phyloP scores from a whole-genome alignment of 2,888 invertebrate species.

The Epistrophe eligans region DNA sequence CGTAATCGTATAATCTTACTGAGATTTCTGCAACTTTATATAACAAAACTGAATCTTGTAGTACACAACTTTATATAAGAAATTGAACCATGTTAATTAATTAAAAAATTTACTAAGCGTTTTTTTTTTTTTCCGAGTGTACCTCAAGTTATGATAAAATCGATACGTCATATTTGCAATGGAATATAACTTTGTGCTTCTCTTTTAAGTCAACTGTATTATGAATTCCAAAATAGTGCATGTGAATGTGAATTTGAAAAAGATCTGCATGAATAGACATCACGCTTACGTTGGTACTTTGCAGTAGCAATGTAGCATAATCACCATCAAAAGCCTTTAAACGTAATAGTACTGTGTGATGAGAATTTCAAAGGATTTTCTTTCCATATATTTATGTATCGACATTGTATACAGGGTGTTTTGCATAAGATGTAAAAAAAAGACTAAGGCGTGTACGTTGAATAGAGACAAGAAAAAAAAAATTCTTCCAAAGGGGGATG shows the following conservation, averaged over 20 bases:
- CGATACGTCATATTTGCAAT: conserved; percentile 26
- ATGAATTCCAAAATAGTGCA: not conserved
- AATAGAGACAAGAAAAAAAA: no score
- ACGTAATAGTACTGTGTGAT: not conserved
- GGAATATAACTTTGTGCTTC: conserved; percentile 10
- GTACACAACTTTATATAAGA: no score
- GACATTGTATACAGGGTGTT: no score
- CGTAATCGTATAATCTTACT: no score
- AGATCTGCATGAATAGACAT: not conserved
- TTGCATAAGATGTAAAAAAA: no score
- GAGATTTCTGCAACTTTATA: no score
- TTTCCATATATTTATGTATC: not conserved
- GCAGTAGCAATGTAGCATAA: conserved; percentile 4
- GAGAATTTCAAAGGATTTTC: conserved; percentile 48
- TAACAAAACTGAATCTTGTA: no score
- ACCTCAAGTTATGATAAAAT: not conserved
- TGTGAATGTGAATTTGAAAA: not conserved
- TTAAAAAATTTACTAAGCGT: no score
- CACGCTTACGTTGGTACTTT: not conserved
- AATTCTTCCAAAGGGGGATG: no score
- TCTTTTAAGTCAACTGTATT: not conserved
- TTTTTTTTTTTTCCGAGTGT: no score
- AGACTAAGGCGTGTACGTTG: no score
- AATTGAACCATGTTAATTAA: no score
- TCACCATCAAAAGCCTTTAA: conserved; percentile 35